These are phyloP conservation scores for Hemiscyllium ocellatum DNA, from an alignment of 2,113 vertebrate genomes.

Conservation along the genomic window DNA sequence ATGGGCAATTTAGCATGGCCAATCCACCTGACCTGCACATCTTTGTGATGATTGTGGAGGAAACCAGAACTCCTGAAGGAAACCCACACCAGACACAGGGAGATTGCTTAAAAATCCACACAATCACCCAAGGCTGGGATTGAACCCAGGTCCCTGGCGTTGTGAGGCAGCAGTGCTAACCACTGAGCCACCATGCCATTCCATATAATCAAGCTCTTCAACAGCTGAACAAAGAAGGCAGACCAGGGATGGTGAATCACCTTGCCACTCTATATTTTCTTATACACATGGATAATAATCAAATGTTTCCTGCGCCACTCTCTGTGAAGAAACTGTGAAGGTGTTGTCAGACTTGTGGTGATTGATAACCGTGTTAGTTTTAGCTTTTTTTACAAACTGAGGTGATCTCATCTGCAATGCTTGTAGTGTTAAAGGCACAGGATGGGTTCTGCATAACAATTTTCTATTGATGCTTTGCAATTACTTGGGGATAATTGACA, in stretches of 20 bases:
- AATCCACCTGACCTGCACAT: too few relatives aligned
- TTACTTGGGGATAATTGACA: not conserved
- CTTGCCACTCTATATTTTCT: not conserved
- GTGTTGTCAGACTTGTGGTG: not conserved
- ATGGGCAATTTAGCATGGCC: too few relatives aligned
- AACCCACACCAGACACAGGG: too few relatives aligned
- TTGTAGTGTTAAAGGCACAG: not conserved
- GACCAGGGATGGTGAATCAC: not conserved
- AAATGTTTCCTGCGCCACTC: not conserved
- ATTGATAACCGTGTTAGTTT: slow-evolving; percentile 3
- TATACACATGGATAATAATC: not conserved
- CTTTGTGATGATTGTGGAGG: too few relatives aligned
- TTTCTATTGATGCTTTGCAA: not conserved
- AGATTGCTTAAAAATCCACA: too few relatives aligned
- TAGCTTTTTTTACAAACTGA: not conserved
- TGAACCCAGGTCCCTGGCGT: too few relatives aligned
- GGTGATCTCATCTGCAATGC: slow-evolving; percentile 19
- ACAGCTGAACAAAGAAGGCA: not conserved
- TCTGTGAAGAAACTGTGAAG: not conserved
- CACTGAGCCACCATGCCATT: too few relatives aligned
- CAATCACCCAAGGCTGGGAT: too few relatives aligned
- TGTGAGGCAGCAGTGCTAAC: too few relatives aligned
- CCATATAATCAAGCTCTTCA: not conserved
- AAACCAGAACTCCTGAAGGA: too few relatives aligned
- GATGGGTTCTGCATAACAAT: not conserved